Evolutionary conservation across 2,888 invertebrate species (phyloP), one percentile per base, ranked within the genome.

Genomic region (Exephanes ischioxanthus): DNA sequence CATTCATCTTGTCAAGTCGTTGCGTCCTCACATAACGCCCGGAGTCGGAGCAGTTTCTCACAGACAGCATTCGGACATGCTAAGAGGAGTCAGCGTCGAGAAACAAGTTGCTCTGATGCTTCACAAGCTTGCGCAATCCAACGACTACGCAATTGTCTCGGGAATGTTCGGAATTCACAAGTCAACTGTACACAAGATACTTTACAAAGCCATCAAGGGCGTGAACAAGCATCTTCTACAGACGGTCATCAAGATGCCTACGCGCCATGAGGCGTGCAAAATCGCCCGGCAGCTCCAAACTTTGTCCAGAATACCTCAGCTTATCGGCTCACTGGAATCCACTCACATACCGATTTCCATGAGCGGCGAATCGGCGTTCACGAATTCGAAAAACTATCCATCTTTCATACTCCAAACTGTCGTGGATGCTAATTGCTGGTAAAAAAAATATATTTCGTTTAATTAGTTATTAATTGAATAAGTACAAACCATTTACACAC

Each of bases 371-470:
- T 77, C 19, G 75, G 86, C 77, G 68, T 89, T 90, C 66, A 84
- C 84, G 0, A 90, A 90, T 80, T 86, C 87, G 0, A 84, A 86
- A 33, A 84, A 87, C 22, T 91, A 90, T 75, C 22, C 84, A 19
- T 90, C 89, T 30, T 88, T 89, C 26, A 80, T 90, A 9, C 79
- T 90, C 63, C 90, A 91, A 63, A 87, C 85, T 83, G 86, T 91
- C 14, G 86, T 89, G 1, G 90, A 90, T 80, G 85, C 87, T 7
- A 88, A 88, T 83, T 87, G 63, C 73, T 84, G 87, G 90, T 90
- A 82, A 85, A 83, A 53, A 53, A 66, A 19, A 68, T 22, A 26
- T 41, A 45, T 58, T 53, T 82, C 22, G 6, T 22, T 41, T 51
- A 9, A n/a, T 75, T 2, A 22, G 9, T 41, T 6, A 41, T 7